phyloP scores from a whole-genome alignment of 2,113 vertebrate species.

The Condylura cristata region DNA sequence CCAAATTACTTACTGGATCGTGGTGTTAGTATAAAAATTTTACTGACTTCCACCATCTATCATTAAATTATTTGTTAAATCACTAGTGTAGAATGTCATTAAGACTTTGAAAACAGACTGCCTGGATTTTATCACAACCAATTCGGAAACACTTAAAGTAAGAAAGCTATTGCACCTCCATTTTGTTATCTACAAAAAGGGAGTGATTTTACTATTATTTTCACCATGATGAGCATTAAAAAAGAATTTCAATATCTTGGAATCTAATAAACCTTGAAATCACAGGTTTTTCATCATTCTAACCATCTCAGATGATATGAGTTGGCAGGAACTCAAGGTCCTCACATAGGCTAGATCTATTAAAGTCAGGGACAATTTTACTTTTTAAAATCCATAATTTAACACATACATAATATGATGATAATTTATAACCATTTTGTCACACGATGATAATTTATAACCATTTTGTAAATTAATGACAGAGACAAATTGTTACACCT shows the following conservation, averaged over 20 bases:
- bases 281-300: neutral
- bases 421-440: neutral
- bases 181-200: neutral
- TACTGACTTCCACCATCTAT: neutral
- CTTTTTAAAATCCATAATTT: neutral
- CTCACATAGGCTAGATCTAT: neutral
- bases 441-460: neutral
- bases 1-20: neutral
- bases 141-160: neutral
- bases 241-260: neutral
- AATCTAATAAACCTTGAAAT: neutral
- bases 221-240: neutral
- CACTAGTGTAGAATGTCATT: neutral
- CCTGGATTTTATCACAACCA: neutral
- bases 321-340: neutral
- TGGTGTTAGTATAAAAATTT: neutral
- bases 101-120: neutral
- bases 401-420: neutral
- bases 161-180: neutral
- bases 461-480: neutral
- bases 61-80: neutral
- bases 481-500: neutral
- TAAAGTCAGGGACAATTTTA: neutral
- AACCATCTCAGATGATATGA: neutral
- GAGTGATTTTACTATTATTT: neutral